Evolutionary conservation across 2,113 vertebrate species (phyloP), one percentile per base, ranked within the genome.

Genomic region (Cnemophilus loriae): DNA sequence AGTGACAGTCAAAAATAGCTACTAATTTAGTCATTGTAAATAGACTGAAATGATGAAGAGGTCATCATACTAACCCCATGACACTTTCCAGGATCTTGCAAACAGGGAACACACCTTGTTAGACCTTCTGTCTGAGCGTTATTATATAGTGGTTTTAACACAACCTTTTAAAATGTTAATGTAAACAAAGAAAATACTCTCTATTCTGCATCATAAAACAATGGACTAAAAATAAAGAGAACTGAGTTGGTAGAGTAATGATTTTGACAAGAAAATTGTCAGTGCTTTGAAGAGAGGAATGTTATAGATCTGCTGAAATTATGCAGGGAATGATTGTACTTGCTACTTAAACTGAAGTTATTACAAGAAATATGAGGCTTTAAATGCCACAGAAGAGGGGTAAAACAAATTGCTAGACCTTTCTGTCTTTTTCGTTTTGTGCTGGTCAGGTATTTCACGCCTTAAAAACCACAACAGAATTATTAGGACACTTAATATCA

Each of bases 201-300:
- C 5, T 61, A 22, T 78, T 89, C 32, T 81, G 35, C 77, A 56
- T 84, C 22, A 32, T 78, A 56, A 93, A 92, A 28, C 56, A 84
- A 6, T 23, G 22, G 60, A 60, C 69, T 92, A 69, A 78, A 93
- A 93, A 79, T 78, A 82, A 77, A 84, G 77, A 87, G 13, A 92
- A 57, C 18, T 35, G 56, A 76, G 22, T 75, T 95, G 64, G n/a
- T 65, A 92, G 80, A 87, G 15, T 42, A 92, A n/a, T 59, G 41
- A 23, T 70, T 93, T 92, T 92, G 84, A 83, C 64, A 90, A 77
- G 81, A 87, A 87, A 75, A 81, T 92, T 89, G 64, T 80, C 59
- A 46, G 49, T 57, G n/a, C 82, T 33, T 85, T 76, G 47, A 90
- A 57, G 44, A 85, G 63, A 52, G 24, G 13, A 88, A 30, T 91